These are phyloP conservation scores for Suncus etruscus DNA, from an alignment of 2,113 vertebrate species.

Conservation along the genomic window DNA sequence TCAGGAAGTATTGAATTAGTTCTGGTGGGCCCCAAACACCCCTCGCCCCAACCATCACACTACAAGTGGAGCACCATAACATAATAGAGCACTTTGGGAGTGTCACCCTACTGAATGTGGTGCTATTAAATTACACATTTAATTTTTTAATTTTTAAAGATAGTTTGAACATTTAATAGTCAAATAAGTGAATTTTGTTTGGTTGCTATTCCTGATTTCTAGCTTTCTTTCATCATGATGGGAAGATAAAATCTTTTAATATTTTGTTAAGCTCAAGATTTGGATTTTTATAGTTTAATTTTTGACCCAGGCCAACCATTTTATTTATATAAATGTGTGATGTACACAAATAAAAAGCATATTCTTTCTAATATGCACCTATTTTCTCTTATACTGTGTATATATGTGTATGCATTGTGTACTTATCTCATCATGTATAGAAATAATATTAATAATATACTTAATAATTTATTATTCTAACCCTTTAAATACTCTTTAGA, in stretches of 20 bases:
- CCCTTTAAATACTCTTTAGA: background rate
- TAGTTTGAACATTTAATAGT: background rate
- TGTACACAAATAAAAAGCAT: background rate
- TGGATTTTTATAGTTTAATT: constrained; percentile 20
- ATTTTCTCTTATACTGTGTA: background rate
- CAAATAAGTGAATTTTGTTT: constrained; percentile 7
- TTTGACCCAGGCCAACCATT: background rate
- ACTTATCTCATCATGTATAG: background rate
- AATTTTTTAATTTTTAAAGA: too few species aligned
- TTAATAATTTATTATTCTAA: constrained; percentile 16
- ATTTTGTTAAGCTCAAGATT: background rate
- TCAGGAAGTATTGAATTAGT: too few species aligned
- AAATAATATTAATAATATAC: background rate
- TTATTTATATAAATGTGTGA: constrained; percentile 31
- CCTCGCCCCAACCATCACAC: too few species aligned
- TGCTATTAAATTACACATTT: too few species aligned
- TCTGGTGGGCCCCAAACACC: too few species aligned
- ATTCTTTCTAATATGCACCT: background rate
- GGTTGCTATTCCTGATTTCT: constrained; percentile 15
- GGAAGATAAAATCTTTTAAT: background rate
- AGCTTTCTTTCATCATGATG: background rate
- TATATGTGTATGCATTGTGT: background rate
- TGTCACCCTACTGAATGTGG: too few species aligned
- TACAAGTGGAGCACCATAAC: too few species aligned
- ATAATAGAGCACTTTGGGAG: too few species aligned